phyloP scores from a whole-genome alignment of 1,140 invertebrate species.

The Lanistes nyassanus region DNA sequence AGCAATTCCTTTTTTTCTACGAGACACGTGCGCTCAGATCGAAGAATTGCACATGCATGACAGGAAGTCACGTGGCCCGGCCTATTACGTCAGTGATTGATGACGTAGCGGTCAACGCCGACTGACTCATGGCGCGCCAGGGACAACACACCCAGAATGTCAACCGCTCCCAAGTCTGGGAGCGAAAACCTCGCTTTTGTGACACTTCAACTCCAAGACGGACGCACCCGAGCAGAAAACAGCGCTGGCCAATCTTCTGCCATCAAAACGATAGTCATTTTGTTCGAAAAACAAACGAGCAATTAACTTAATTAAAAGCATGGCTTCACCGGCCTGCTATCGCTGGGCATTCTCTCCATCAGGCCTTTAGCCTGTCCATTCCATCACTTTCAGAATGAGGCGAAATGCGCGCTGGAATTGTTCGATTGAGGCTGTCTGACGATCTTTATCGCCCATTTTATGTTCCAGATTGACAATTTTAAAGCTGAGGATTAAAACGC shows the following conservation, averaged over 20 bases:
- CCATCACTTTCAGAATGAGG: neutral
- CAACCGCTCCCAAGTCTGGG: neutral
- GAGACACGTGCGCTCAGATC: no score
- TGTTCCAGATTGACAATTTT: constrained; percentile 3
- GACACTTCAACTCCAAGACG: neutral
- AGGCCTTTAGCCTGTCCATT: neutral
- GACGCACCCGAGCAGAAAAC: neutral
- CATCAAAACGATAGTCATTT: constrained; percentile 11
- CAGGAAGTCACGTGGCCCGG: neutral
- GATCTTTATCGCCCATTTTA: neutral
- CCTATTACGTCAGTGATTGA: constrained; percentile 8
- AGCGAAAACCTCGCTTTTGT: neutral
- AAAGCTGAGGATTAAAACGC: neutral
- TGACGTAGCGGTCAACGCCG: neutral
- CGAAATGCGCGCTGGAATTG: neutral
- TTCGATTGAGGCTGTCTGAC: neutral
- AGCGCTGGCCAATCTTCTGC: neutral
- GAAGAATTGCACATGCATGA: no score
- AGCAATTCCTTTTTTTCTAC: no score
- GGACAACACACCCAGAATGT: neutral
- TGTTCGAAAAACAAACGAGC: constrained; percentile 8
- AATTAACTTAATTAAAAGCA: constrained; percentile 11
- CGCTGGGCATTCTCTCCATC: neutral
- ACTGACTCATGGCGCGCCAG: neutral
- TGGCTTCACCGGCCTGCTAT: neutral